These are phyloP conservation scores for Sarcophaga caerulescens DNA, from an alignment of 2,888 invertebrate species.

Conservation along the genomic window DNA sequence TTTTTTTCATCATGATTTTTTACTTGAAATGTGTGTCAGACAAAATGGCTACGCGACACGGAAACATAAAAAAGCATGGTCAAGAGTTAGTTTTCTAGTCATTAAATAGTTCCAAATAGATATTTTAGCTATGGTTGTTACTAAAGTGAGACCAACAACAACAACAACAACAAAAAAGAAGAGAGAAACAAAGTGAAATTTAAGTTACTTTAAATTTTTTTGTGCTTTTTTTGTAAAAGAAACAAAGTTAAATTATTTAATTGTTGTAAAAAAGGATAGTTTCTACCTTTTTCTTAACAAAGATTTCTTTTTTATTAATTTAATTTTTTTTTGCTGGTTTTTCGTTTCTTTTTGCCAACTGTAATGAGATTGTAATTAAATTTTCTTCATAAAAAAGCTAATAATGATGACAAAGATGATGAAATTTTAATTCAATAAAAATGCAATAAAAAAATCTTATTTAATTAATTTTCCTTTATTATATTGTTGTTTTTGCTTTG, in stretches of 20 bases:
- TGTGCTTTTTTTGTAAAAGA: too few species aligned
- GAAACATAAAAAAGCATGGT: slow-evolving; percentile 51
- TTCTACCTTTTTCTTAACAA: too few species aligned
- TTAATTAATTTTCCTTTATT: slow-evolving; percentile 49
- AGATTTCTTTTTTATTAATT: neutral
- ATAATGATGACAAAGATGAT: slow-evolving; percentile 6
- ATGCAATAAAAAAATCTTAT: slow-evolving; percentile 38
- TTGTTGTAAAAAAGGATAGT: neutral
- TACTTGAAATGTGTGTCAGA: slow-evolving; percentile 64
- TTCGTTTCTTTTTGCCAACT: neutral
- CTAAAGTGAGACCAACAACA: slow-evolving; percentile 22
- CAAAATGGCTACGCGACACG: slow-evolving; percentile 63
- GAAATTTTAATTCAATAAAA: slow-evolving; percentile 46
- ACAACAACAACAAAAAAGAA: too few species aligned
- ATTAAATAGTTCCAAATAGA: slow-evolving; percentile 48
- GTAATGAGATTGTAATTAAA: neutral
- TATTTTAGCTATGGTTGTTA: slow-evolving; percentile 38
- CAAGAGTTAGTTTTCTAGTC: slow-evolving; percentile 59
- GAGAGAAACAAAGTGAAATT: too few species aligned
- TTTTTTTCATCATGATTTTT: slow-evolving; percentile 10
- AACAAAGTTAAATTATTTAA: neutral
- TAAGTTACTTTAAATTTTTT: too few species aligned
- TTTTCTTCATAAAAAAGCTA: slow-evolving; percentile 19
- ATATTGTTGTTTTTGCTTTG: neutral
- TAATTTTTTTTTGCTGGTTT: neutral